Evolutionary conservation across 2,888 invertebrate species (phyloP), one percentile per base, ranked within the genome.

Genomic region (Ceraclea dissimilis): DNA sequence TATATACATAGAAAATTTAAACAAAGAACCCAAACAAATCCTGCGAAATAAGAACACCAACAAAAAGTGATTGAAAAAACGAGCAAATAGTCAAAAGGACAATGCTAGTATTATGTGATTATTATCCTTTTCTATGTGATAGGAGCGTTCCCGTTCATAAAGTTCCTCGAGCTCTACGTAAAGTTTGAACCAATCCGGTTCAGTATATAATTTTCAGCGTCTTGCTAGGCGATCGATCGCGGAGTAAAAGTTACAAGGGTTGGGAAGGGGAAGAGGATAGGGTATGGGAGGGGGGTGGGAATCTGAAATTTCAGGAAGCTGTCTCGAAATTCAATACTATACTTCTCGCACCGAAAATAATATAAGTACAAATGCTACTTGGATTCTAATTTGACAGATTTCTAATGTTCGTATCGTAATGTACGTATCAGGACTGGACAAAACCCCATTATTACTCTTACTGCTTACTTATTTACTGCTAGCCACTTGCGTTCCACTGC

Each of bases 221-320:
- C 49, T 49, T 49, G 49, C 49, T 31, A 17, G 43, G n/a, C 54
- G 54, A 54, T 54, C 54, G 54, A 50, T 50, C 50, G 54, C 18
- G 49, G 2, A 39, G 39, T 39, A 39, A 39, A 39, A 39, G 39
- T 39, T 39, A 16, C n/a, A 39, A 13, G 16, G 13, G 39, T 13
- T 5, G 39, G 39, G 5, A 19, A 46, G 46, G 46, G 18, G 46
- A 16, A n/a, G 18, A 19, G 46, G 19, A 19, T 4, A n/a, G 19
- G 19, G 17, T 18, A 11, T 6, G 18, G 20, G 46, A 46, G 19
- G 46, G 46, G 20, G 8, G 4, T 19, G 4, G 19, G 5, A 13
- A 43, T 8, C 43, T 5, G 43, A 17, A 46, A 5, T 46, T n/a
- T 46, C 16, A 16, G 4, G 18, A 46, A 20, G 19, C 46, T 46